Evolutionary conservation across 2,888 invertebrate genomes (phyloP).

Genomic region (Synanthedon tipuliformis): DNA sequence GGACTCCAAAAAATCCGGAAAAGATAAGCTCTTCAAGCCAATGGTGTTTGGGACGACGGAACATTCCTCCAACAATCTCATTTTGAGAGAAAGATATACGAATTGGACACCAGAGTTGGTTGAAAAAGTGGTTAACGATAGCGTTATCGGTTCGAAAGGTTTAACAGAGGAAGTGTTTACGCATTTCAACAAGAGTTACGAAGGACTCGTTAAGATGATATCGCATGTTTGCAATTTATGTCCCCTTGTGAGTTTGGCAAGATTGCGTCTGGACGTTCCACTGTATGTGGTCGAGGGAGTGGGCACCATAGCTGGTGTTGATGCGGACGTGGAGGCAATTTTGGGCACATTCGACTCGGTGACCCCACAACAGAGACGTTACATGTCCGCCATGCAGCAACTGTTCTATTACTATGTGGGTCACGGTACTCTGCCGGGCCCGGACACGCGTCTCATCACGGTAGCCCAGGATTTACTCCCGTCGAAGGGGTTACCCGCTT

Average conservation of each 20-base stretch:
- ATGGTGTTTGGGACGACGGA: conserved; percentile 81
- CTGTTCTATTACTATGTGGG: conserved; percentile 85
- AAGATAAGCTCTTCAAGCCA: conserved; percentile 54
- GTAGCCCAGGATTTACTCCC: conserved; percentile 79
- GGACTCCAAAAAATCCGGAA: conserved; percentile 43
- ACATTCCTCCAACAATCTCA: conserved; percentile 76
- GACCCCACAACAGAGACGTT: conserved; percentile 79
- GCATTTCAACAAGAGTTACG: conserved; percentile 77
- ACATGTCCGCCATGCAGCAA: conserved; percentile 82
- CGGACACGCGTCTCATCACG: conserved; percentile 71
- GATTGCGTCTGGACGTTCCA: conserved; percentile 73
- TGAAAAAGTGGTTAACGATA: conserved; percentile 72
- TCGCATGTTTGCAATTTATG: conserved; percentile 84
- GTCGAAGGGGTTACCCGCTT: conserved; percentile 75
- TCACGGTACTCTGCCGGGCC: conserved; percentile 77
- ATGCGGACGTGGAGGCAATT: conserved; percentile 83
- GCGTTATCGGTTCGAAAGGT: conserved; percentile 73
- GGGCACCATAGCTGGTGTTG: conserved; percentile 56
- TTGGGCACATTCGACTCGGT: conserved; percentile 80
- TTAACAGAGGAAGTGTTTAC: conserved; percentile 73
- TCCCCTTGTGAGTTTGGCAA: conserved; percentile 77
- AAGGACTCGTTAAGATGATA: conserved; percentile 78
- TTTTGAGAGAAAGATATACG: conserved; percentile 69
- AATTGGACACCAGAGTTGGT: conserved; percentile 77
- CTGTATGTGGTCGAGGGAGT: conserved; percentile 81